These are phyloP conservation scores for Bubo blakistoni DNA, from an alignment of 2,113 vertebrate species.

Conservation along the genomic window DNA sequence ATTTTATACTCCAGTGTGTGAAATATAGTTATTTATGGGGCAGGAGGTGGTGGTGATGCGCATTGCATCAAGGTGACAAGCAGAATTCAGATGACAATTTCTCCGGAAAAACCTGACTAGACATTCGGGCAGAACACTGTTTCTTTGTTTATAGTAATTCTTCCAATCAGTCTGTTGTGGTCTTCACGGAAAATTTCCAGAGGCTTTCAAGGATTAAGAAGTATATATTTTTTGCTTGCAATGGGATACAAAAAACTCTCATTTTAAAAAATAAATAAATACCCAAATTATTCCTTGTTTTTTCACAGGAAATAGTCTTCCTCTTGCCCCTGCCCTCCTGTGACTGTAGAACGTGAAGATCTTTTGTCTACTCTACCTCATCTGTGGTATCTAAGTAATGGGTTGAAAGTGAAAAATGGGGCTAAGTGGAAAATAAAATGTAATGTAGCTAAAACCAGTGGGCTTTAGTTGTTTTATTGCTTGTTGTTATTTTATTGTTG, in stretches of 20 bases:
- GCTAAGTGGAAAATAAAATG: not conserved
- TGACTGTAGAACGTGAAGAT: not conserved
- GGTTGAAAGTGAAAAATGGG: not conserved
- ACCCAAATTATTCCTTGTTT: not conserved
- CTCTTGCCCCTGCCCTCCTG: not conserved
- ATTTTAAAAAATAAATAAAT: not conserved
- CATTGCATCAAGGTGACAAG: not conserved
- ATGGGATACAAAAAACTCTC: not conserved
- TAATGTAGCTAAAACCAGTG: not conserved
- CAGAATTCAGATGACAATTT: not conserved
- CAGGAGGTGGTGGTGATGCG: fast-evolving
- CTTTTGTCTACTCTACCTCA: not conserved
- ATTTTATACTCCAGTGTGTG: not conserved
- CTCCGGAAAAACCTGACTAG: not conserved
- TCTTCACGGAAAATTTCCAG: not conserved
- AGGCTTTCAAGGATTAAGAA: not conserved
- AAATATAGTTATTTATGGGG: not conserved
- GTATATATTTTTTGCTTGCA: not conserved
- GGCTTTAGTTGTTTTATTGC: not conserved
- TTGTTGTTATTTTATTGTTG: not conserved
- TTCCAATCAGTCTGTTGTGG: not conserved
- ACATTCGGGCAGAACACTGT: not conserved
- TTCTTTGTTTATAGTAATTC: not conserved
- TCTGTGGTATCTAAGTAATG: not conserved
- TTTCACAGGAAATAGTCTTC: not conserved